Conservation (phyloP, 2,888 invertebrate species). For the Macaria liturata region DNA sequence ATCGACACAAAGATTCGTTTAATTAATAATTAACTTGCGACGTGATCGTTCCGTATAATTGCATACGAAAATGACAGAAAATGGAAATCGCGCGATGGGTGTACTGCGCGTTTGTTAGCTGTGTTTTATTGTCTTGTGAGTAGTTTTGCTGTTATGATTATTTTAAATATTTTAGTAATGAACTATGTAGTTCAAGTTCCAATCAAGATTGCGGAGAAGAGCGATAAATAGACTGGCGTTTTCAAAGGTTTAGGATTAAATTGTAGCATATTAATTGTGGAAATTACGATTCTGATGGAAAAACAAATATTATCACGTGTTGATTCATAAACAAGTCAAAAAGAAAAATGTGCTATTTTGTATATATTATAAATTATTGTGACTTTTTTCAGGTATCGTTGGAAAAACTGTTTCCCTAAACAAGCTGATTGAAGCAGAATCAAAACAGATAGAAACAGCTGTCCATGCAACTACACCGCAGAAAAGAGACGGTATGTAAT, state of each 20-base stretch:
- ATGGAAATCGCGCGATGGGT: slow-evolving; percentile 66
- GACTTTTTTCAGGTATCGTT: slow-evolving; percentile 48
- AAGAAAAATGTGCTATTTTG: too few species aligned
- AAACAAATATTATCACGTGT: too few species aligned
- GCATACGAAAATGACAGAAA: slow-evolving; percentile 67
- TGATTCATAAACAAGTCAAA: too few species aligned
- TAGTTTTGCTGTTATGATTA: slow-evolving; percentile 17
- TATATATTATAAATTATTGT: too few species aligned
- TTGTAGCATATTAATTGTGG: too few species aligned
- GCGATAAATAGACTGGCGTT: too few species aligned
- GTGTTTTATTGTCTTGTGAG: slow-evolving; percentile 51
- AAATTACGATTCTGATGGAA: too few species aligned
- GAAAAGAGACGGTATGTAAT: slow-evolving; percentile 43
- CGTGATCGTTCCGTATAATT: slow-evolving; percentile 36
- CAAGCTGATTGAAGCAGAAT: slow-evolving; percentile 62
- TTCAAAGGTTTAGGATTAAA: too few species aligned
- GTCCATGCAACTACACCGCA: slow-evolving; percentile 34
- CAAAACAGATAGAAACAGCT: slow-evolving; percentile 40
- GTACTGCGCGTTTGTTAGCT: slow-evolving; percentile 58
- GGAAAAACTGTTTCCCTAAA: slow-evolving; percentile 70
- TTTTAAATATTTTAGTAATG: too few species aligned
- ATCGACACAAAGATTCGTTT: slow-evolving; percentile 36
- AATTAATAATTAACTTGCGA: slow-evolving; percentile 43
- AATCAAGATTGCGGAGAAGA: too few species aligned
- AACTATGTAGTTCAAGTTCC: too few species aligned